Percentiles rank a stretch among this genome's conserved stretches.
These are phyloP conservation scores for Daphoenositta chrysoptera DNA, from an alignment of 2,113 vertebrate genomes.

Conservation along the genomic window DNA sequence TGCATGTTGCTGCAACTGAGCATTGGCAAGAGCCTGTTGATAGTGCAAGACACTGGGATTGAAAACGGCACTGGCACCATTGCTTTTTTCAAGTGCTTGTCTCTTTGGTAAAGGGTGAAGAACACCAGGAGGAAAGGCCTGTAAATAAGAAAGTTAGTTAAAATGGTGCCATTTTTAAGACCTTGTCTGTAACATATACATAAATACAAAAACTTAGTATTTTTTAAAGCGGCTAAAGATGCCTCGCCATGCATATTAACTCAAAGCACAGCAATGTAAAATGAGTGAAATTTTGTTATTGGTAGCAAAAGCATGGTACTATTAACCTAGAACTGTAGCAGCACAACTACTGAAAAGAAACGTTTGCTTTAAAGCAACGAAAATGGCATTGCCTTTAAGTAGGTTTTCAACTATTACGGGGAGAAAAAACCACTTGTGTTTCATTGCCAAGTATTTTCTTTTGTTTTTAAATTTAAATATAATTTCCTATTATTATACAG, in stretches of 20 bases:
- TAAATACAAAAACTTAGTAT: conserved; percentile 63
- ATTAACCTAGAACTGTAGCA: conserved; percentile 77
- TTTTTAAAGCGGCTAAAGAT: conserved; percentile 73
- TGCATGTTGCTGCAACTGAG: conserved; percentile 91
- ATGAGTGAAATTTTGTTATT: conserved; percentile 80
- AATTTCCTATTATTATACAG: conserved; percentile 52
- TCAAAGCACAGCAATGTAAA: conserved; percentile 79
- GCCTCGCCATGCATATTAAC: conserved; percentile 82
- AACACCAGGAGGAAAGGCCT: conserved; percentile 95
- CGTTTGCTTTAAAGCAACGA: conserved; percentile 71
- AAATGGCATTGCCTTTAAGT: conserved; percentile 70
- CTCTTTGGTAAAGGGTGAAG: conserved; percentile 99
- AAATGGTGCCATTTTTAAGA: conserved; percentile 45
- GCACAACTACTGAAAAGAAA: conserved; percentile 79
- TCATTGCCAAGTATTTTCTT: conserved; percentile 67
- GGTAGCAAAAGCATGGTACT: conserved; percentile 79
- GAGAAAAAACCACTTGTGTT: conserved; percentile 72
- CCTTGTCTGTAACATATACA: not conserved
- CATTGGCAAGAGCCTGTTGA: conserved; percentile 94
- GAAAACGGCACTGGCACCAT: conserved; percentile 89
- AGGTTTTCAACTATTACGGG: conserved; percentile 61
- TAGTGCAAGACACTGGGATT: conserved; percentile 98
- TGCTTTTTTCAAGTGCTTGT: conserved; percentile 96
- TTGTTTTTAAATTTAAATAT: conserved; percentile 40
- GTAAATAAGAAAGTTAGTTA: conserved; percentile 61